Percentiles rank a stretch among this genome's conserved stretches.
phyloP scores from a whole-genome alignment of 30 jellyfish, hydroid and myxozoan species.

The Sanderia malayensis region DNA sequence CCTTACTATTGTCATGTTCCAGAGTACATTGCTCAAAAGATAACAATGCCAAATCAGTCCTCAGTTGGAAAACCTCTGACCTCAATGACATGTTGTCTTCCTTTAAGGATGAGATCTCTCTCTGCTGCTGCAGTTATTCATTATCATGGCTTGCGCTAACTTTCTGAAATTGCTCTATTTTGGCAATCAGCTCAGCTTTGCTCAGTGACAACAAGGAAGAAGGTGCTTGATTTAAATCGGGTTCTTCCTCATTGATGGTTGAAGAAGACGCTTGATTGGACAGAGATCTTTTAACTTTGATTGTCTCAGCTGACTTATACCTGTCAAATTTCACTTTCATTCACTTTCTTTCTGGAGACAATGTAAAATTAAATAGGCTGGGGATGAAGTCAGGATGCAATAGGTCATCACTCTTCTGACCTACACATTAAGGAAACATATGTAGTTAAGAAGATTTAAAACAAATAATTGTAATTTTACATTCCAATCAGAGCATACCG shows the following conservation, averaged over 20 bases:
- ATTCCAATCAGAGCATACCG: neutral
- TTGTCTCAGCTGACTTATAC: neutral
- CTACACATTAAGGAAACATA: neutral
- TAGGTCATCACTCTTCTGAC: neutral
- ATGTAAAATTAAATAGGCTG: neutral
- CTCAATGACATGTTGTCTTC: neutral
- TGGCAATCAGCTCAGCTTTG: neutral
- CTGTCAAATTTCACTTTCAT: neutral
- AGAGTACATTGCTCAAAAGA: neutral
- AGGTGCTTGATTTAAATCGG: neutral
- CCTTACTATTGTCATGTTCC: neutral
- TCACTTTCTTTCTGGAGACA: neutral
- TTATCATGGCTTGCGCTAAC: neutral
- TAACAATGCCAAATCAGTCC: neutral
- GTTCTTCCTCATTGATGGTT: neutral
- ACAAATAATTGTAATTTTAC: too few species aligned
- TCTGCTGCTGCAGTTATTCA: neutral
- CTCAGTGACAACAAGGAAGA: neutral
- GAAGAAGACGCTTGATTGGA: neutral
- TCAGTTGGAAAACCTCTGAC: neutral
- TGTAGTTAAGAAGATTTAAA: too few species aligned
- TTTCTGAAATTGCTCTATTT: neutral
- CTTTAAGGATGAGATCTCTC: neutral
- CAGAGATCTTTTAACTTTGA: neutral
- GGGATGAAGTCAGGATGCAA: conserved; percentile 7